Conservation (phyloP, 2,113 vertebrate species). For the Micronisus gabar region DNA sequence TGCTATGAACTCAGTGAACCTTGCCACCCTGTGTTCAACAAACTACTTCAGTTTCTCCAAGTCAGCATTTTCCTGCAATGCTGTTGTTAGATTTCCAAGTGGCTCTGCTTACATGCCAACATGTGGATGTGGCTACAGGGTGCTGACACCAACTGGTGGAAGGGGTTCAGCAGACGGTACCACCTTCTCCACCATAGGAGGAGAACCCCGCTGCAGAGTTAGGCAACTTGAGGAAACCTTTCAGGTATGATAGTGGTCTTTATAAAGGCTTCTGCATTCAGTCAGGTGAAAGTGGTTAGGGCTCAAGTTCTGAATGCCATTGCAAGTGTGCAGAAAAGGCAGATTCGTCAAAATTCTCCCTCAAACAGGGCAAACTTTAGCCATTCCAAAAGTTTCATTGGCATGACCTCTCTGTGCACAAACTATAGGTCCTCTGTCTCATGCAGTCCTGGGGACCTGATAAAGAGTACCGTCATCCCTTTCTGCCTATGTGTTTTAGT, state of each 20-base stretch:
- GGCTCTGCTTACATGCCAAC: not conserved
- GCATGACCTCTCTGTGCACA: not conserved
- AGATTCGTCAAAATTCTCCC: not conserved
- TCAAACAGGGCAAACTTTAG: not conserved
- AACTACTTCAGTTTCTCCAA: not conserved
- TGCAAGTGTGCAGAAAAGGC: not conserved
- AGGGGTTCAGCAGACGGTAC: accelerated
- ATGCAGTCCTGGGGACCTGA: accelerated
- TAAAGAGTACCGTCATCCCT: not conserved
- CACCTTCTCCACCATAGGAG: not conserved
- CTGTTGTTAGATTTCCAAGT: not conserved
- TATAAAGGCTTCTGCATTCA: not conserved
- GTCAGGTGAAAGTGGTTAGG: not conserved
- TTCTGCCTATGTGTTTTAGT: not conserved
- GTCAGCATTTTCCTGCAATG: not conserved
- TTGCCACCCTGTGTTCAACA: not conserved
- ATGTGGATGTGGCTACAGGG: not conserved
- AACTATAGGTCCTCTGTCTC: not conserved
- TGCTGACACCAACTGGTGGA: not conserved
- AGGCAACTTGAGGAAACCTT: not conserved
- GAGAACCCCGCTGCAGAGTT: not conserved
- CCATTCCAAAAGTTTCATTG: not conserved
- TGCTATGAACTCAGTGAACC: accelerated
- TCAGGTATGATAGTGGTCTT: not conserved
- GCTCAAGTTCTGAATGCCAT: not conserved